Base-by-base conservation (phyloP, 2,888 invertebrate genomes). In the Ornithoptera alexandrae region DNA sequence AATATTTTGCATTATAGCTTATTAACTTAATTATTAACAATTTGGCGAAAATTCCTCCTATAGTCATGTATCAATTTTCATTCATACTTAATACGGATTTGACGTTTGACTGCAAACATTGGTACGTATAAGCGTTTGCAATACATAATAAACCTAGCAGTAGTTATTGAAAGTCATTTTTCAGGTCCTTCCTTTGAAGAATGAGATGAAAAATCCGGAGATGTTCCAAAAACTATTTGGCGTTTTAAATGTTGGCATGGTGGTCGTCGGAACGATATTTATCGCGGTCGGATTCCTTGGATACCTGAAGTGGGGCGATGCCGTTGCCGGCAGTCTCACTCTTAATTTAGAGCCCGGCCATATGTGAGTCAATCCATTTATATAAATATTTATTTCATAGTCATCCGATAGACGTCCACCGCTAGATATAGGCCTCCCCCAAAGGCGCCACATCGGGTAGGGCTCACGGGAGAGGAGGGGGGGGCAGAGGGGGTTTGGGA, bases 151-250 rank as follows among this genome's bases (percentile, higher is more conserved):
- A 39, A 6, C 8, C 39, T 10, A 7, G 0, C 39, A 10, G 39
- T 39, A 1, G 8, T 39, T 39, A 39, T 10, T 39, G 7, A 39
- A 39, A 10, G 7, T 10, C 4, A 39, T 39, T 62, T 42, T 62
- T 50, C 82, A 97, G 97, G 96, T 98, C n/a, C 90, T 99, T 72
- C 99, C 99, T 0, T 86, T 99, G 76, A 97, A 98, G 88, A 98
- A 97, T 83, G 96, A 97, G 83, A 98, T 99, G 98, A 94, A 93
- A 74, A 93, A 94, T 20, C 97, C 97, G 0, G 92, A 94, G 69
- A 93, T 95, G 74, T 98, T 99, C 88, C 95, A 95, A 76, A 96
- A 95, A 72, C 94, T 95, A 7, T 84, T 96, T 12, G 99, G 99
- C 2, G 98, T 98, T 1, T 89, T 99, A 30, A 98, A 98, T 84